Evolutionary conservation across 2,113 vertebrate species (phyloP).

Genomic region (Corapipo altera): DNA sequence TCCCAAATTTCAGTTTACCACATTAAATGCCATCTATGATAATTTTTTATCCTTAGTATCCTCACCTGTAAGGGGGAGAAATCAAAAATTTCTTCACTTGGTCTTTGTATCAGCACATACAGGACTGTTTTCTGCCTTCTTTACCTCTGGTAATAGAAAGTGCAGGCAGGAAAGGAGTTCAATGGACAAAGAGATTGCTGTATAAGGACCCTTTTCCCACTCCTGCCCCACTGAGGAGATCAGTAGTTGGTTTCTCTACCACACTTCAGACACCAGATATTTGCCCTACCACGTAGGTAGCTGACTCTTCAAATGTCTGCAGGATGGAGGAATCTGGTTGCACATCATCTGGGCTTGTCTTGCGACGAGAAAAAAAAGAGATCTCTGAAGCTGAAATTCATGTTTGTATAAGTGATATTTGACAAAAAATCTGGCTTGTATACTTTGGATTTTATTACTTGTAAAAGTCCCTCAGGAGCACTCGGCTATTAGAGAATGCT

Average conservation of each 20-base stretch:
- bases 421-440: constrained; percentile 19
- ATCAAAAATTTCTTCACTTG: background rate
- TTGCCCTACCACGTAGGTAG: background rate
- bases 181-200: background rate
- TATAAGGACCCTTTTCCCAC: background rate
- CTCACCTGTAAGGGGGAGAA: background rate
- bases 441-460: constrained; percentile 41
- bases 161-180: background rate
- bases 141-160: background rate
- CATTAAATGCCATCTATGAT: background rate
- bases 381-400: background rate
- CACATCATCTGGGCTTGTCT: background rate
- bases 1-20: background rate
- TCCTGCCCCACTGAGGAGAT: background rate
- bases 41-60: background rate
- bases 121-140: background rate
- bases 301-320: background rate
- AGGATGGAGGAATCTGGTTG: background rate
- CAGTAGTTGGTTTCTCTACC: background rate
- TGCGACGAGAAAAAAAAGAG: background rate
- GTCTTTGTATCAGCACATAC: background rate
- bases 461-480: constrained; percentile 35
- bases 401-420: constrained; percentile 24
- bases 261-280: background rate
- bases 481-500: constrained; percentile 40